Conservation (phyloP, 2,888 invertebrate genomes). For the Sesamia inferens region DNA sequence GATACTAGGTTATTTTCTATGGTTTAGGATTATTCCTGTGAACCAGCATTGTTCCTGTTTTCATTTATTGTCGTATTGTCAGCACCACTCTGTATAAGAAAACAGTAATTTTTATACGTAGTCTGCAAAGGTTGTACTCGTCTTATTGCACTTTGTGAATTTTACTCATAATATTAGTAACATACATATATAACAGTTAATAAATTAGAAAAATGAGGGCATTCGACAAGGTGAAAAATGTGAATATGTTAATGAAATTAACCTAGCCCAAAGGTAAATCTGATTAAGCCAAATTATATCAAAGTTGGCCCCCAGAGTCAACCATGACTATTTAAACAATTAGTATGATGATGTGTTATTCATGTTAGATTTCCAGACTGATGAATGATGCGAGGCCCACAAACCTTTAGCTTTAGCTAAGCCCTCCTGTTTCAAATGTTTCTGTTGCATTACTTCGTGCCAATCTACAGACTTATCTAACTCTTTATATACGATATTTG, state of each 20-base stretch:
- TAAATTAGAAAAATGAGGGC: background rate
- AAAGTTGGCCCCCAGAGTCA: slow-evolving; percentile 4
- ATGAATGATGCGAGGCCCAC: slow-evolving; percentile 80
- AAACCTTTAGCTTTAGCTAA: slow-evolving; percentile 86
- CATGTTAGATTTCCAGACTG: slow-evolving; percentile 40
- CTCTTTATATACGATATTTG: slow-evolving; percentile 85
- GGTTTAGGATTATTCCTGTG: too few relatives aligned
- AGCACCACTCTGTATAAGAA: background rate
- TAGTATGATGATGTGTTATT: slow-evolving; percentile 37
- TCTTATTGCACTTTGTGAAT: background rate
- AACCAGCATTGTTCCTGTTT: too few relatives aligned
- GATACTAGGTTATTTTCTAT: too few relatives aligned
- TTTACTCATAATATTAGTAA: slow-evolving; percentile 1
- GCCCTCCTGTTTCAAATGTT: slow-evolving; percentile 77
- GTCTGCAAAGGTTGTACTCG: background rate
- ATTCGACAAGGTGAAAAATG: background rate
- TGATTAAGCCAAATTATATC: slow-evolving; percentile 20
- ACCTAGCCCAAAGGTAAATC: background rate
- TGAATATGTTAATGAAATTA: slow-evolving; percentile 28
- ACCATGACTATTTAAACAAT: background rate
- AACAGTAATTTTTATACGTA: background rate
- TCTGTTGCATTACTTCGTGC: slow-evolving; percentile 83
- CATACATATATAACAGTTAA: slow-evolving; percentile 3
- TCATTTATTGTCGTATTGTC: too few relatives aligned
- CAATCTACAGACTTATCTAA: slow-evolving; percentile 89